Evolutionary conservation across 2,888 invertebrate species (phyloP), one percentile per base, ranked within the genome.

Genomic region (Bimastos eiseni): DNA sequence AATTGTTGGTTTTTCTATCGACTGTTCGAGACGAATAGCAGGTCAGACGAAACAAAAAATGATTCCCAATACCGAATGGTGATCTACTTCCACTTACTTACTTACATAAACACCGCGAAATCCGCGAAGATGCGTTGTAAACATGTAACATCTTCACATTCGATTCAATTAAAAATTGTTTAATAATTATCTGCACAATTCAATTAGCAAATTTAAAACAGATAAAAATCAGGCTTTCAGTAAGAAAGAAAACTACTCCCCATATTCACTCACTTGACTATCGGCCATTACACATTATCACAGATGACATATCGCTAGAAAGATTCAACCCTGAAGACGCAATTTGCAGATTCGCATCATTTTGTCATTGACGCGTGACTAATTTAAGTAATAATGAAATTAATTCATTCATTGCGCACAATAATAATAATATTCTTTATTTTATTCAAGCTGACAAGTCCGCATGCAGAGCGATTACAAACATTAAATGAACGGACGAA

Each of bases 221-320:
- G 70, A 70, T 6, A 70, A 70, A 70, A 70, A 30, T n/a, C n/a
- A 70, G 30, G 30, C 30, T 30, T 1, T 70, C 30, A 2, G 11
- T 5, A 70, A 70, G 4, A 70, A 30, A 70, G 70, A 70, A 70
- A 70, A 70, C 30, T n/a, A 8, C 13, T n/a, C 8, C 11, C 6
- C 30, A 0, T 13, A 70, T 70, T 8, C 1, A 70, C 70, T 70
- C 70, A 70, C 70, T 70, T 70, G 70, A 70, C 70, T 70, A 70
- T 30, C 70, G 70, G 70, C 70, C 70, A 70, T 70, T n/a, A 70
- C 70, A 70, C 70, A 70, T 49, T 49, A 49, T 70, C 70, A 70
- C 70, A 70, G 70, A 70, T 70, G 6, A 70, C 70, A 70, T n/a
- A 70, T 70, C n/a, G 30, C n/a, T 1, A n/a, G n/a, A 6, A n/a